Conservation (phyloP, 2,888 invertebrate genomes). For the Melinaea marsaeus region DNA sequence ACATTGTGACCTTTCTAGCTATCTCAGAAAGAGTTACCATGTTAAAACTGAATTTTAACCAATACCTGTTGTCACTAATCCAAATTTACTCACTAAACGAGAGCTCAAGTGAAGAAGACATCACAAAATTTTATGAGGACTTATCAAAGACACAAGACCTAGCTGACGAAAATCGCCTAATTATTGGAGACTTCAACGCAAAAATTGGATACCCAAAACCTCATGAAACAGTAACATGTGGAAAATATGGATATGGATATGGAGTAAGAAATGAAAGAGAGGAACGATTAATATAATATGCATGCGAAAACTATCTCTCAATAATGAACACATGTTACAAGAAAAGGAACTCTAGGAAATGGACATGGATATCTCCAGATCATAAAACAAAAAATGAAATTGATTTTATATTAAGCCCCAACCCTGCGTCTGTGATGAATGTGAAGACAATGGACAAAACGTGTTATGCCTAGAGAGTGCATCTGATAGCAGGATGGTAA, state of each 20-base stretch:
- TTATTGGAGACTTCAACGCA: conserved; percentile 32
- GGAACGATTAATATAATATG: conserved; percentile 8
- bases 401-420: conserved; percentile 1
- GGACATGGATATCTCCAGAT: conserved; percentile 24
- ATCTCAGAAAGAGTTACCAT: conserved; percentile 25
- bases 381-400: conserved; percentile 19
- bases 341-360: conserved; percentile 14
- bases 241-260: conserved; percentile 6
- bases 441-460: too few species aligned
- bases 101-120: conserved; percentile 21
- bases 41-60: conserved; percentile 15
- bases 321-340: conserved; percentile 22
- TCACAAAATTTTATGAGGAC: conserved; percentile 27
- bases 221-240: neutral
- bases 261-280: conserved; percentile 10
- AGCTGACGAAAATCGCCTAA: conserved; percentile 14
- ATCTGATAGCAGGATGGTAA: too few species aligned
- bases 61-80: conserved; percentile 18
- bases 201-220: conserved; percentile 22
- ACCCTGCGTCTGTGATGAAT: too few species aligned
- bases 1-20: conserved; percentile 16
- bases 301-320: conserved; percentile 13
- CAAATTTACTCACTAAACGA: conserved; percentile 33
- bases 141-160: conserved; percentile 21
- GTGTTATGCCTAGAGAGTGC: too few species aligned